Evolutionary conservation across 1,140 invertebrate species (phyloP).

Genomic region (Colletes gigas): DNA sequence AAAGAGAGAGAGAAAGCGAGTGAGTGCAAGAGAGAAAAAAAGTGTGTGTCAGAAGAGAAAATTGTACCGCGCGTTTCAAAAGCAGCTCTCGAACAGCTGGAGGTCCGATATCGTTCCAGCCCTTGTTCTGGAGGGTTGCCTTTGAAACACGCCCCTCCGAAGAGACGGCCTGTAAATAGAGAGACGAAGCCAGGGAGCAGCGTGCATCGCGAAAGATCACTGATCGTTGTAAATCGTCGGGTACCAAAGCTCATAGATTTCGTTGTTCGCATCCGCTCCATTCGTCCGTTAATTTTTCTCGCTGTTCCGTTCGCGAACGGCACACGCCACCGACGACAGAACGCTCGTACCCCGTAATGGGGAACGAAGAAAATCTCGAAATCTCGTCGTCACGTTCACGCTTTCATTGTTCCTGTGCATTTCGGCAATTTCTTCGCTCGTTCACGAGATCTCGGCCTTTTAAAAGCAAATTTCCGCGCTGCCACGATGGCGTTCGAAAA

Average conservation of each 20-base stretch:
- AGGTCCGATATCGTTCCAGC: neutral
- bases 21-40: conserved; percentile 2
- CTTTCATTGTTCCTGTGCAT: conserved; percentile 42
- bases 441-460: neutral
- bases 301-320: neutral
- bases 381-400: conserved; percentile 47
- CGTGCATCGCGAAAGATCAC: conserved; percentile 49
- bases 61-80: conserved; percentile 60
- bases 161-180: conserved; percentile 44
- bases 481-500: neutral
- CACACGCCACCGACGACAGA: neutral
- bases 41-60: neutral
- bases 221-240: conserved; percentile 40
- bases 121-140: neutral
- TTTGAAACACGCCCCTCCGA: conserved; percentile 40
- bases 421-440: conserved; percentile 6
- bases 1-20: conserved; percentile 29
- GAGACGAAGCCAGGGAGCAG: conserved; percentile 17
- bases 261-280: conserved; percentile 2
- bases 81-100: conserved; percentile 18
- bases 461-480: too few species aligned
- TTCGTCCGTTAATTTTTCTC: neutral
- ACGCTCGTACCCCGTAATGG: neutral
- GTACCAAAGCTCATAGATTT: conserved; percentile 6
- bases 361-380: conserved; percentile 38